Conservation (phyloP, 2,888 invertebrate genomes). For the Zeuzera pyrina region DNA sequence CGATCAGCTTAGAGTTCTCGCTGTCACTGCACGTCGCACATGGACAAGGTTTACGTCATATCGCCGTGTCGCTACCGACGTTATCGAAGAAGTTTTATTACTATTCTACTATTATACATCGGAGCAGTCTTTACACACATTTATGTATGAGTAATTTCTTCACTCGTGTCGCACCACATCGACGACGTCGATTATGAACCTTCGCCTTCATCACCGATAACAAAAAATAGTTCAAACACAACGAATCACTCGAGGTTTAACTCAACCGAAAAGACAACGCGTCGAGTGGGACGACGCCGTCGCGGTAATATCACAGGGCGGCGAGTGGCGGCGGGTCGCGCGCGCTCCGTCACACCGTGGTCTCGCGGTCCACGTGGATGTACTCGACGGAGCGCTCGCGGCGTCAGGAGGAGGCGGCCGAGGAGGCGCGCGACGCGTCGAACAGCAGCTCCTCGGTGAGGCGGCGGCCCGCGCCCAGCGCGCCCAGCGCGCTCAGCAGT, state of each 20-base stretch:
- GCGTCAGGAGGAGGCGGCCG: constrained; percentile 85
- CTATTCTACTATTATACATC: too few species aligned
- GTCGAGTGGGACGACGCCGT: too few species aligned
- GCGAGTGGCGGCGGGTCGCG: constrained; percentile 8
- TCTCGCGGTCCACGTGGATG: constrained; percentile 94
- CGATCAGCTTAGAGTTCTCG: constrained; percentile 8
- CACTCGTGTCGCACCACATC: constrained; percentile 8
- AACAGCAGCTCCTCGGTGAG: constrained; percentile 80
- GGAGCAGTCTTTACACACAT: too few species aligned
- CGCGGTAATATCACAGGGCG: constrained; percentile 14
- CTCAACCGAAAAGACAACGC: constrained; percentile 12
- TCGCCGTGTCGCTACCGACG: too few species aligned
- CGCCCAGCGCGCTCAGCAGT: constrained; percentile 74
- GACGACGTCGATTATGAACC: too few species aligned
- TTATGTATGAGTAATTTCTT: background rate
- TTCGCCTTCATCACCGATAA: constrained; percentile 1
- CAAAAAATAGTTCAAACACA: constrained; percentile 9
- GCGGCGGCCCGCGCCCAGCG: constrained; percentile 73
- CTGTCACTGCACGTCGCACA: constrained; percentile 1
- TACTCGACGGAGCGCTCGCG: constrained; percentile 92
- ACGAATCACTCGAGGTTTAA: constrained; percentile 7
- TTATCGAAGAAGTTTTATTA: too few species aligned
- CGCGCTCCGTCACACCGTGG: constrained; percentile 84
- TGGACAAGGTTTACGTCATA: background rate
- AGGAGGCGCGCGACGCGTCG: constrained; percentile 71